Conservation (phyloP, 2,888 invertebrate genomes). For the Graphium colonna region DNA sequence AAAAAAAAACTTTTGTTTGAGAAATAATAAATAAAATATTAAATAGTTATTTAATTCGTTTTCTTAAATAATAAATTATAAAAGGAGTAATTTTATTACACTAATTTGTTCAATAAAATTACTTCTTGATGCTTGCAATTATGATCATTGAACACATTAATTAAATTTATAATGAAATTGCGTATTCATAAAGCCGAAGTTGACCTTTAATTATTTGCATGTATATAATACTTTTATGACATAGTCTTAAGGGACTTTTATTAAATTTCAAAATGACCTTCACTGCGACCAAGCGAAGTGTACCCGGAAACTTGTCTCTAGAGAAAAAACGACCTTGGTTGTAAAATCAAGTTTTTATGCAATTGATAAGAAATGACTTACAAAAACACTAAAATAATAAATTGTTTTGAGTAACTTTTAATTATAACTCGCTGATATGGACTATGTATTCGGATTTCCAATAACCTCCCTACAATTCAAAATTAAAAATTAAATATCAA, state of each 20-base stretch:
- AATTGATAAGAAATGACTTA: background rate
- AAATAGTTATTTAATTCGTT: background rate
- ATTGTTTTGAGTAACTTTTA: background rate
- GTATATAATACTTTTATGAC: background rate
- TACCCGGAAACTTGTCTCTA: slow-evolving; percentile 9
- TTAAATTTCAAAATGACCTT: slow-evolving; percentile 9
- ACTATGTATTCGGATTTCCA: too few species aligned
- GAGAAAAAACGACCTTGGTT: slow-evolving; percentile 1
- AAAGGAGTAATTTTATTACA: too few species aligned
- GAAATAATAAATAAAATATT: too few species aligned
- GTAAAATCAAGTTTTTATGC: slow-evolving; percentile 5
- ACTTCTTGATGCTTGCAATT: too few species aligned
- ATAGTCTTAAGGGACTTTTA: background rate
- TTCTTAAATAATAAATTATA: background rate
- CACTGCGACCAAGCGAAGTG: background rate
- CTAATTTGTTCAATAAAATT: too few species aligned
- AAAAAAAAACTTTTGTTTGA: too few species aligned
- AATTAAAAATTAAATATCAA: too few species aligned
- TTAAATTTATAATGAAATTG: background rate
- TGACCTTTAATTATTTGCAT: background rate
- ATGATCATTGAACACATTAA: too few species aligned
- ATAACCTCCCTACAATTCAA: too few species aligned
- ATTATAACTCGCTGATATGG: too few species aligned
- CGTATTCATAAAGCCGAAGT: background rate
- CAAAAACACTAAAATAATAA: background rate